These are phyloP conservation scores for Procambarus virginalis DNA, from an alignment of 1,140 invertebrate genomes.

Conservation along the genomic window DNA sequence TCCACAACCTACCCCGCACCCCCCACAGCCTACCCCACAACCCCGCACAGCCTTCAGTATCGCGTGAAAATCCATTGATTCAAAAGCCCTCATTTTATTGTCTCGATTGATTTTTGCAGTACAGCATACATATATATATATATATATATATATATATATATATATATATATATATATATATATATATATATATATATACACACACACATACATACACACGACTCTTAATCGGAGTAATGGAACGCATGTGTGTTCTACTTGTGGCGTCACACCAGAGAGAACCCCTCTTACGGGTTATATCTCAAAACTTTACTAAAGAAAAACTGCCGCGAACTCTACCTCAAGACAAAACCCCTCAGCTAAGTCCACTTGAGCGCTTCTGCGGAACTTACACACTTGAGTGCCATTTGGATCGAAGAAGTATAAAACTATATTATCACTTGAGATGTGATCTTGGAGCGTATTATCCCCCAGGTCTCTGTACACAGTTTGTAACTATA, in stretches of 20 bases:
- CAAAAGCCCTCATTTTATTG: constrained; percentile 20
- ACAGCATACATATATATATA: background rate
- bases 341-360: too few species aligned
- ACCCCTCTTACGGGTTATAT: too few species aligned
- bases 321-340: too few species aligned
- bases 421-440: constrained; percentile 1
- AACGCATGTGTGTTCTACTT: background rate
- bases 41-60: background rate
- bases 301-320: too few species aligned
- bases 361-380: too few species aligned
- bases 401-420: background rate
- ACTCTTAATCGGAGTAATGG: background rate
- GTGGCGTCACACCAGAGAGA: too few species aligned
- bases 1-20: background rate
- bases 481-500: background rate
- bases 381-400: too few species aligned
- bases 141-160: background rate
- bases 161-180: background rate
- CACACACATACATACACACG: background rate
- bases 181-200: background rate
- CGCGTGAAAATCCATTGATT: background rate
- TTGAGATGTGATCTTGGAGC: background rate
- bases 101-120: background rate
- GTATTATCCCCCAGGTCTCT: background rate
- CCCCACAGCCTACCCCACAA: background rate